Evolutionary conservation across 2,113 vertebrate genomes (phyloP), one percentile per base, ranked within the genome.

Genomic region (Diadophis punctatus): DNA sequence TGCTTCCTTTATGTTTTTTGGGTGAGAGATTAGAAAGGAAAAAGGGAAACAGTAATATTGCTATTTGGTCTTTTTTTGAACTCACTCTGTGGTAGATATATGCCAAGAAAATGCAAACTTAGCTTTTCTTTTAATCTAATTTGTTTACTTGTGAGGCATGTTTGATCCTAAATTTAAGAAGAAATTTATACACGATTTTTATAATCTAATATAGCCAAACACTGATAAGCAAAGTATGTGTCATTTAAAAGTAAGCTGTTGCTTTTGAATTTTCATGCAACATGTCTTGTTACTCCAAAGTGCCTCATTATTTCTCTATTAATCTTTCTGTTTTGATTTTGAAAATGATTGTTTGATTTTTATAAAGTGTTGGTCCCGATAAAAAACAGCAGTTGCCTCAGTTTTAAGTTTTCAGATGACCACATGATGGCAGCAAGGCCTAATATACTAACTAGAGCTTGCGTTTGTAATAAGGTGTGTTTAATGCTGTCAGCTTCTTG

Each of bases 381-480:
- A 22, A 18, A 80, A 80, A 39, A 43, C 74, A 43, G 74, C 74
- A 80, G 20, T 80, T 43, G 34, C 74, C 74, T 43, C 74, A 80
- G 74, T 80, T 80, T 60, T 87, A 53, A 8, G 12, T 20, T 52
- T 52, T 8, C 16, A 18, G 86, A 34, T 8, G 23, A 7, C 90
- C 18, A 0, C 6, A 22, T 86, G 0, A 11, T 0, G 0, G 93
- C 88, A 91, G 90, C 92, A 86, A 18, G 0, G 5, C 52, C 91
- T 0, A 60, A n/a, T 3, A 18, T 53, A 68, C n/a, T 6, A 34
- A 68, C n/a, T 6, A 34, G 39, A 48, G 22, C n/a, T 27, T 9
- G 4, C 25, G 22, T 68, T 52, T 43, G 25, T 92, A 43, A 60
- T n/a, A 89, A 90, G 4, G 14, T 43, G 9, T 12, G 8, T 39